These are phyloP conservation scores for Lordiphosa fenestrarum DNA, from an alignment of 2,888 invertebrate species.

Conservation along the genomic window DNA sequence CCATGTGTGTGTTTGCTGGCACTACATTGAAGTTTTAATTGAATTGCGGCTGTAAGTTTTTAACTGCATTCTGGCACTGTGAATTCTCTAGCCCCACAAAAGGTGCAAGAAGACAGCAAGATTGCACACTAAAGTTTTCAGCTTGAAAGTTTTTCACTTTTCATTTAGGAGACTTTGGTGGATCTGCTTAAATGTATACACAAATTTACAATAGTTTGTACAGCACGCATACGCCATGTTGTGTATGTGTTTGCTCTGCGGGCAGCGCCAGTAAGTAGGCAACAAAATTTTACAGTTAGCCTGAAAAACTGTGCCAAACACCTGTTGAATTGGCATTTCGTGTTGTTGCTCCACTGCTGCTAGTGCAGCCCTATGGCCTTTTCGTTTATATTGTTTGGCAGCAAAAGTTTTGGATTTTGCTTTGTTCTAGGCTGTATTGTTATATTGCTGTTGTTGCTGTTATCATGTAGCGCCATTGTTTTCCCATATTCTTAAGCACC, in stretches of 20 bases:
- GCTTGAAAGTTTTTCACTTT: conserved; percentile 57
- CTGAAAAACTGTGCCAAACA: conserved; percentile 50
- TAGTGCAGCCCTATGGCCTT: conserved; percentile 26
- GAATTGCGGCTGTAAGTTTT: conserved; percentile 72
- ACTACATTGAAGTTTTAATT: conserved; percentile 68
- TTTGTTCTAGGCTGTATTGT: conserved; percentile 26
- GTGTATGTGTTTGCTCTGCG: conserved; percentile 4
- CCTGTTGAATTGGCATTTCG: conserved; percentile 53
- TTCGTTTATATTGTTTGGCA: conserved; percentile 29
- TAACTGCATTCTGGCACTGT: conserved; percentile 52
- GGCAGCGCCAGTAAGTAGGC: conserved; percentile 44
- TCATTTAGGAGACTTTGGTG: conserved; percentile 28
- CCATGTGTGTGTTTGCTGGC: conserved; percentile 22
- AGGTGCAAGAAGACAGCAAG: conserved; percentile 55
- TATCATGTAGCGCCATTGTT: conserved; percentile 29
- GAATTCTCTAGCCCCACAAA: conserved; percentile 22
- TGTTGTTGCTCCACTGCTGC: conserved; percentile 9
- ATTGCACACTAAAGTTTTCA: conserved; percentile 50
- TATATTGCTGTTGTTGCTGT: conserved; percentile 23
- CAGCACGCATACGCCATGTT: conserved; percentile 22
- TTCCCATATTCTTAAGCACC: conserved; percentile 39
- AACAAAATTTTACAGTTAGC: conserved; percentile 39
- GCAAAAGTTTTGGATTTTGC: conserved; percentile 51
- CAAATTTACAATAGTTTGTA: conserved; percentile 29
- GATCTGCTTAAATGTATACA: conserved; percentile 12